phyloP scores from a whole-genome alignment of 2,113 vertebrate genomes.

The Smithornis capensis region DNA sequence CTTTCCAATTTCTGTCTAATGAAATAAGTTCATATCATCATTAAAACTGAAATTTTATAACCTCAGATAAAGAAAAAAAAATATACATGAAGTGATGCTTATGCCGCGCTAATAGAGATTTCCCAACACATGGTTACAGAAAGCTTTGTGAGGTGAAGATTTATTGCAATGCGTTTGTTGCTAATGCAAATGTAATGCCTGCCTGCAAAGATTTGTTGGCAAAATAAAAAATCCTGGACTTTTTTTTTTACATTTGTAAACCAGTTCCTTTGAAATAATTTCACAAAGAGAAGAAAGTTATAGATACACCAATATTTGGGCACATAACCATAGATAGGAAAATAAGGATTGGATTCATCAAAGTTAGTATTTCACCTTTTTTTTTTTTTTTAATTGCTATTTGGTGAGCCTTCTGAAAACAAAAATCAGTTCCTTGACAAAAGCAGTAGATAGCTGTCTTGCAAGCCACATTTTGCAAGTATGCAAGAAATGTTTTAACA shows the following conservation, averaged over 20 bases:
- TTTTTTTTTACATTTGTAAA: not conserved
- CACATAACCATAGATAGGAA: not conserved
- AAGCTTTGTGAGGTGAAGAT: not conserved
- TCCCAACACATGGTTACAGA: not conserved
- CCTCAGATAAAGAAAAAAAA: not conserved
- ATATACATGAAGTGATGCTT: not conserved
- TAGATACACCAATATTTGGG: not conserved
- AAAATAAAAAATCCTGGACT: not conserved
- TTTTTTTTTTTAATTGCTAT: not conserved
- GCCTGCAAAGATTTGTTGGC: not conserved
- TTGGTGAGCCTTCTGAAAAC: not conserved
- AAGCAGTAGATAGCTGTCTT: not conserved
- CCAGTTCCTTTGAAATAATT: not conserved
- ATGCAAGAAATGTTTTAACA: not conserved
- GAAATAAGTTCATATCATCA: not conserved
- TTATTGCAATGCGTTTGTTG: not conserved
- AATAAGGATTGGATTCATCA: not conserved
- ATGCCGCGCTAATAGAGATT: not conserved
- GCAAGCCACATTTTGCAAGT: not conserved
- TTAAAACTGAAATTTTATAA: not conserved
- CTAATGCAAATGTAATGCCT: not conserved
- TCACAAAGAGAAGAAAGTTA: not conserved
- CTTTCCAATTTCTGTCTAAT: not conserved
- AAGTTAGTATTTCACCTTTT: not conserved
- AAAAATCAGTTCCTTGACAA: not conserved